Conservation (phyloP, 2,113 vertebrate species). For the Zosterops lateralis region DNA sequence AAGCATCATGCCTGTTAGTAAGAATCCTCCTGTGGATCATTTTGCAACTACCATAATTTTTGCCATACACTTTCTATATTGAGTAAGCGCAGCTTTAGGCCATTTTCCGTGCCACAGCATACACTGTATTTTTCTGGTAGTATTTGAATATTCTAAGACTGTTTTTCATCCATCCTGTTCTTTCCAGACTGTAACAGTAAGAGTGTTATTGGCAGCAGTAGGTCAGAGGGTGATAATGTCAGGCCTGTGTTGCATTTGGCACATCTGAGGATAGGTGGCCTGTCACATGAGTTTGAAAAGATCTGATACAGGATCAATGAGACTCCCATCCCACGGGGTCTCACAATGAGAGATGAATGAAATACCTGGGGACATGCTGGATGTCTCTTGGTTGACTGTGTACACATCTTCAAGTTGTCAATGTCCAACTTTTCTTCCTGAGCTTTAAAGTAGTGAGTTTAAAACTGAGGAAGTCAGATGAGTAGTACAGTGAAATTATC, state of each 20-base stretch:
- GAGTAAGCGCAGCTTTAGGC: neutral
- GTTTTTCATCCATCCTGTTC: neutral
- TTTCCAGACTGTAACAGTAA: neutral
- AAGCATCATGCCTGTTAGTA: neutral
- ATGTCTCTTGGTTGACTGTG: neutral
- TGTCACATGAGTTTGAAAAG: neutral
- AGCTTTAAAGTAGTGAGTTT: neutral
- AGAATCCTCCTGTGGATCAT: neutral
- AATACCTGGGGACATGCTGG: fast-evolving
- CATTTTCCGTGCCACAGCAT: neutral
- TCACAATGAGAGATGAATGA: neutral
- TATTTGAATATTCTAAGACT: neutral
- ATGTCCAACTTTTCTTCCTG: neutral
- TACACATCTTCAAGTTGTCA: neutral
- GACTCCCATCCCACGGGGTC: neutral
- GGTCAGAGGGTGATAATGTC: neutral
- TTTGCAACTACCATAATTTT: neutral
- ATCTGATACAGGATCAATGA: neutral
- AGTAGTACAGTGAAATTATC: neutral
- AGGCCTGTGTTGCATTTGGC: neutral
- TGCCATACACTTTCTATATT: neutral
- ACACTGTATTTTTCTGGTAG: neutral
- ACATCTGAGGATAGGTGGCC: neutral
- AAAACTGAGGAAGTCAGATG: neutral
- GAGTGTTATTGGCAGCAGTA: neutral